phyloP scores from a whole-genome alignment of 1,140 invertebrate species.

The Philopotamus ludificatus region DNA sequence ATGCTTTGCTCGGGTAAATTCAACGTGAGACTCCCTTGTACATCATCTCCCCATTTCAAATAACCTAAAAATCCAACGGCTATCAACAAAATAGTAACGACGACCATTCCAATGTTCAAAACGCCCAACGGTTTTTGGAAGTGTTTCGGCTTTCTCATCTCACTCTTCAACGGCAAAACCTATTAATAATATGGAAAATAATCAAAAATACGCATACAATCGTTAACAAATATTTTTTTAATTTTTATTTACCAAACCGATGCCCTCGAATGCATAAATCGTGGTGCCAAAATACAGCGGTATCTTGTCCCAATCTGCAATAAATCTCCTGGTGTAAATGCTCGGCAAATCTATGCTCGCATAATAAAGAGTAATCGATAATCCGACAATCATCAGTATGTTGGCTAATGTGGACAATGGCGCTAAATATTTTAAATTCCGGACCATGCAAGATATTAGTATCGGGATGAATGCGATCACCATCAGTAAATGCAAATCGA shows the following conservation, averaged over 20 bases:
- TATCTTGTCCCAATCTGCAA: slow-evolving; percentile 59
- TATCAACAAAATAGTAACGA: slow-evolving; percentile 74
- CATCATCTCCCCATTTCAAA: slow-evolving; percentile 72
- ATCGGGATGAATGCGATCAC: slow-evolving; percentile 69
- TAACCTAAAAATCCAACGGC: slow-evolving; percentile 82
- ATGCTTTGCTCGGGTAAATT: slow-evolving; percentile 58
- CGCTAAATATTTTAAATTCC: slow-evolving; percentile 72
- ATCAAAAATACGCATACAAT: background rate
- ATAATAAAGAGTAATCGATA: slow-evolving; percentile 70
- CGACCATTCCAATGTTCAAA: slow-evolving; percentile 80
- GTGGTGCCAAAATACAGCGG: slow-evolving; percentile 76
- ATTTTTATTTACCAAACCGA: slow-evolving; percentile 65
- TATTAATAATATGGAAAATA: slow-evolving; percentile 46
- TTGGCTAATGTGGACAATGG: slow-evolving; percentile 74
- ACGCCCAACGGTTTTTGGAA: slow-evolving; percentile 78
- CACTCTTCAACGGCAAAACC: slow-evolving; percentile 86
- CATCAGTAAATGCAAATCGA: slow-evolving; percentile 69
- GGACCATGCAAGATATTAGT: slow-evolving; percentile 70
- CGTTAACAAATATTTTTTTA: background rate
- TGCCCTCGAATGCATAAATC: slow-evolving; percentile 79
- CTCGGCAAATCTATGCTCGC: slow-evolving; percentile 66
- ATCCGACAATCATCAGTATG: slow-evolving; percentile 64
- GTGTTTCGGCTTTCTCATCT: slow-evolving; percentile 77
- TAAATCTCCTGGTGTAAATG: slow-evolving; percentile 54
- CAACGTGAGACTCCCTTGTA: slow-evolving; percentile 71